Evolutionary conservation across 2,888 invertebrate species (phyloP).

Genomic region (Lepidochrysops patricia): DNA sequence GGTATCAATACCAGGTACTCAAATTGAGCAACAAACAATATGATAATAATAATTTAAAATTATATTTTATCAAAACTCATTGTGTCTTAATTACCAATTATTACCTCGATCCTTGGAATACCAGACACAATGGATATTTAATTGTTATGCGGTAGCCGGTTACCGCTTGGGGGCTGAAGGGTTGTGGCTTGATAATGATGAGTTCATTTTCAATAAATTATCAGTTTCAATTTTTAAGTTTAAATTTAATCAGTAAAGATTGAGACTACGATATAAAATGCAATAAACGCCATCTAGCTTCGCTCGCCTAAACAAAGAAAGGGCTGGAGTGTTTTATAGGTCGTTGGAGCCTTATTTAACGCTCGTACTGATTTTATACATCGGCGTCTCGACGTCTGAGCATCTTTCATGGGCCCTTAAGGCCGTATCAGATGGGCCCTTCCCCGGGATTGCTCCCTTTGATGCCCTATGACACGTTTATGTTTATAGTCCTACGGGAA

Average conservation of each 20-base stretch:
- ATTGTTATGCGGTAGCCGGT: too few relatives aligned
- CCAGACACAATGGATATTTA: too few relatives aligned
- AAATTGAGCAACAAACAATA: too few relatives aligned
- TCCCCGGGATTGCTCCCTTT: constrained; percentile 28
- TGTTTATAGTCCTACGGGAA: constrained; percentile 24
- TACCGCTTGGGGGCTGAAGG: too few relatives aligned
- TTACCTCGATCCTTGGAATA: too few relatives aligned
- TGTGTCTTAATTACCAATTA: too few relatives aligned
- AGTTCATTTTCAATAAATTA: too few relatives aligned
- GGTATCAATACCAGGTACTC: too few relatives aligned
- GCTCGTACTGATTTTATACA: constrained; percentile 64
- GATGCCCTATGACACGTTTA: constrained; percentile 24
- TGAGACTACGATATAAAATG: neutral
- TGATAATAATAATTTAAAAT: too few relatives aligned
- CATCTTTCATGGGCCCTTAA: constrained; percentile 29
- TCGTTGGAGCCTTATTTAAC: constrained; percentile 64
- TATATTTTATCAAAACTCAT: too few relatives aligned
- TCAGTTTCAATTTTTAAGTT: too few relatives aligned
- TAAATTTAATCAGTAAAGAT: neutral
- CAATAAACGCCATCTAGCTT: constrained; percentile 7
- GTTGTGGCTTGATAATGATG: too few relatives aligned
- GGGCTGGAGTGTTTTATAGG: constrained; percentile 49
- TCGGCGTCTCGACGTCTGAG: constrained; percentile 48
- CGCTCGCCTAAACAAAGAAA: constrained; percentile 50
- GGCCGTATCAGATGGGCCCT: constrained; percentile 30